phyloP scores from a whole-genome alignment of 2,113 vertebrate species.

The Pterocles burchelli region DNA sequence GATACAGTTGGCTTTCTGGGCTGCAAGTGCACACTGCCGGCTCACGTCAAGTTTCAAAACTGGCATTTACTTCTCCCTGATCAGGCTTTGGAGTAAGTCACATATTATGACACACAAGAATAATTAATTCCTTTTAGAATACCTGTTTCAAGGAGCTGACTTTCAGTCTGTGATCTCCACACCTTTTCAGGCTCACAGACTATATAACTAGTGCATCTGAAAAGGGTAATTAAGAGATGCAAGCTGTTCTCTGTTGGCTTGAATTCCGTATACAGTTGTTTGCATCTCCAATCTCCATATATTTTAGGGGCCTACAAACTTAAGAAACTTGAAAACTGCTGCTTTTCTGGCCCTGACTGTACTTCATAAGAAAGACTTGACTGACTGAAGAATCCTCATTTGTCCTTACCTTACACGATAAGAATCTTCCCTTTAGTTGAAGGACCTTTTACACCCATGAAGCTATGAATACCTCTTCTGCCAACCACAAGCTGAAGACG shows the following conservation, averaged over 20 bases:
- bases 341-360: not conserved
- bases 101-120: not conserved
- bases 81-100: not conserved
- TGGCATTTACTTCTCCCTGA: not conserved
- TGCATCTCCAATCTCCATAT: not conserved
- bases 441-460: not conserved
- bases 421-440: not conserved
- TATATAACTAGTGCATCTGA: not conserved
- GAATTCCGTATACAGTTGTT: not conserved
- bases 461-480: not conserved
- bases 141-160: not conserved
- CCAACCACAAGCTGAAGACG: not conserved
- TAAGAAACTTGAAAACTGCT: not conserved
- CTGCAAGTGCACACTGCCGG: accelerated
- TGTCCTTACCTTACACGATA: not conserved
- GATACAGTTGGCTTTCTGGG: not conserved
- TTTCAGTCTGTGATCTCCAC: not conserved
- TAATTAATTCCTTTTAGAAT: not conserved
- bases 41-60: not conserved
- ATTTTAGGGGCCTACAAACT: not conserved
- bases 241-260: not conserved
- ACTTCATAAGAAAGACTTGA: not conserved
- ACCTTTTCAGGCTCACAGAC: not conserved
- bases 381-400: not conserved
- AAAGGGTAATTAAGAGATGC: not conserved